Base-by-base conservation (phyloP, 1,140 invertebrate species). In the Saccostrea glomerata region DNA sequence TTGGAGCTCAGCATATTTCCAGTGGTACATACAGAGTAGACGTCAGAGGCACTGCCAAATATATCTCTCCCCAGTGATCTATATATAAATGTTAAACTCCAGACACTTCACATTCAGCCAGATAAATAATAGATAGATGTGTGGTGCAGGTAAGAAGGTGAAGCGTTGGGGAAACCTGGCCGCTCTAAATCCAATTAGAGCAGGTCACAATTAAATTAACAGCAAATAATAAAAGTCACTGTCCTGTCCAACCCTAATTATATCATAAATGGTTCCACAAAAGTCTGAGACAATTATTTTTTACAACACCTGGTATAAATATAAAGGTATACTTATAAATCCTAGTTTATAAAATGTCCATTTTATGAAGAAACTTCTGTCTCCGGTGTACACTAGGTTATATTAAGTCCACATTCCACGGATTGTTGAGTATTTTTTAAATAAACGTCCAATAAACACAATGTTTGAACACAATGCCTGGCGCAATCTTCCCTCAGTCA, bases 1-100 rank as follows among this genome's bases (percentile, higher is more conserved):
- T 36, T 36, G 25, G 13, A 77, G 70, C 70, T 77, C 20, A 66
- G 20, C 20, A 66, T n/a, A n/a, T 66, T 23, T 66, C 23, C 23
- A 13, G 23, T 77, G 25, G 25, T 25, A 77, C 5, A 13, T 25
- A 73, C 25, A 25, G 25, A 77, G 70, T 13, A 63, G 20, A 47
- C 47, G 58, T 63, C 58, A 63, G 58, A 63, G 58, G 70, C 25
- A 36, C 70, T 36, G 70, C 25, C 70, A 77, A 77, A 30, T 36
- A 30, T 77, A 25, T 30, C 25, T 77, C 30, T 77, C 70, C 25
- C 15, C 25, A 30, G 70, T 77, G 70, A 77, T 77, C 70, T 77
- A 77, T 77, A 77, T 77, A 77, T 77, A 77, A 77, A 77, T 77
- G 70, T 77, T 77, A 36, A 77, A 77, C 70, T 77, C 70, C 70